These are phyloP conservation scores for Mantis religiosa DNA, from an alignment of 2,888 invertebrate species.

Conservation along the genomic window DNA sequence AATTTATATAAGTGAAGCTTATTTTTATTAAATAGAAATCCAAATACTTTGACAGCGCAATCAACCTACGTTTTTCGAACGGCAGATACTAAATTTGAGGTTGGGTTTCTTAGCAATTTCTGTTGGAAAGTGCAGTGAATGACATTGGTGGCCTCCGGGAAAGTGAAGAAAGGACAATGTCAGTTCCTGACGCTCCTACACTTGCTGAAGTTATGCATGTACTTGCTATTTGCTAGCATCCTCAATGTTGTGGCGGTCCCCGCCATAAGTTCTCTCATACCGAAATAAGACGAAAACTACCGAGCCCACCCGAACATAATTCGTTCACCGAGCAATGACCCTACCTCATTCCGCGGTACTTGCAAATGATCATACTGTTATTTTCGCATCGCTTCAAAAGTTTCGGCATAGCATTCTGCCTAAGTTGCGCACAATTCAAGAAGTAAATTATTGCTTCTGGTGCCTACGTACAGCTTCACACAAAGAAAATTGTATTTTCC, in stretches of 20 bases:
- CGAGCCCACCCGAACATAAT: not conserved
- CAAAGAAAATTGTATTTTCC: too few species aligned
- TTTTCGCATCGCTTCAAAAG: not conserved
- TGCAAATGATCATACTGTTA: conserved; percentile 6
- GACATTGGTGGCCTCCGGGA: not conserved
- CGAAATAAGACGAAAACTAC: not conserved
- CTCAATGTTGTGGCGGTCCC: too few species aligned
- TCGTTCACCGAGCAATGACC: not conserved
- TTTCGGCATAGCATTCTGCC: not conserved
- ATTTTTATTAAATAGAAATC: too few species aligned
- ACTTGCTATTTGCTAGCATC: too few species aligned
- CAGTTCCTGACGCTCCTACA: not conserved
- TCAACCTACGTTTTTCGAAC: too few species aligned
- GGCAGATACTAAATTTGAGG: not conserved
- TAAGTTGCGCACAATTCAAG: not conserved
- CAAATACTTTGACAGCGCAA: too few species aligned
- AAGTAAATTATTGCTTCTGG: not conserved
- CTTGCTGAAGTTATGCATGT: not conserved
- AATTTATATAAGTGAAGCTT: too few species aligned
- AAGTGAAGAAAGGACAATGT: not conserved
- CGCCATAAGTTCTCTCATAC: not conserved
- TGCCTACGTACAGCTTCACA: not conserved
- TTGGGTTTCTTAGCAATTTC: not conserved
- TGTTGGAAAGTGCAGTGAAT: not conserved
- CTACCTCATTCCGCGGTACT: not conserved